Conservation (phyloP, 92 coral and sea anemone genomes). For the Metridium senile region DNA sequence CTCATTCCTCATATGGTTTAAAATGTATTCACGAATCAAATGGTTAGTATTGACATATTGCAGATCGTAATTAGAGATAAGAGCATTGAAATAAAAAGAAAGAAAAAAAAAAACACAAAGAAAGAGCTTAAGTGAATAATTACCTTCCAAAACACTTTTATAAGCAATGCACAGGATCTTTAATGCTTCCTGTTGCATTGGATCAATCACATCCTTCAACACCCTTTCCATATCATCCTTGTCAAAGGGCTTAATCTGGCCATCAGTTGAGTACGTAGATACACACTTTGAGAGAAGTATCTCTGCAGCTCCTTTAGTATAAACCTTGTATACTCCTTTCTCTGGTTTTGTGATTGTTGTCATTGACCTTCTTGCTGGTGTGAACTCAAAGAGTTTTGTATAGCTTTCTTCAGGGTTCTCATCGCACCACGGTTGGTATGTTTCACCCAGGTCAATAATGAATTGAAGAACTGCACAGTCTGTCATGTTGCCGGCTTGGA, state of each 20-base stretch:
- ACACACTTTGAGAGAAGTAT: constrained; percentile 64
- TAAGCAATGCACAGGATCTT: constrained; percentile 69
- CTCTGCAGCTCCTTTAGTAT: constrained; percentile 84
- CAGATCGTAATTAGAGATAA: no score
- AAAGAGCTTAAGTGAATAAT: background rate
- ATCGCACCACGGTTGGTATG: constrained; percentile 86
- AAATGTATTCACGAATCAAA: no score
- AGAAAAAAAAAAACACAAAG: no score
- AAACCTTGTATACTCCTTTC: constrained; percentile 61
- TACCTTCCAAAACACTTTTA: constrained; percentile 56
- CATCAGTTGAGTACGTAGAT: constrained; percentile 43
- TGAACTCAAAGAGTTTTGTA: constrained; percentile 81
- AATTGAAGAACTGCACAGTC: constrained; percentile 89
- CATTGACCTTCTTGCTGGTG: constrained; percentile 86
- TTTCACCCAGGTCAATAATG: constrained; percentile 80
- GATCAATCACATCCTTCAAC: constrained; percentile 57
- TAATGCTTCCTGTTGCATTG: constrained; percentile 68
- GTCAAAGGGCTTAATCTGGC: constrained; percentile 47
- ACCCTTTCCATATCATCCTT: constrained; percentile 64
- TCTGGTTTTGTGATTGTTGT: constrained; percentile 69
- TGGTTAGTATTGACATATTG: no score
- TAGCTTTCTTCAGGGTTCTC: constrained; percentile 79
- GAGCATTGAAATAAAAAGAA: no score
- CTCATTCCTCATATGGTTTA: no score
- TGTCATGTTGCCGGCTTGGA: constrained; percentile 91